Evolutionary conservation across 2,888 invertebrate genomes (phyloP).

Genomic region (Drosophila affinis): DNA sequence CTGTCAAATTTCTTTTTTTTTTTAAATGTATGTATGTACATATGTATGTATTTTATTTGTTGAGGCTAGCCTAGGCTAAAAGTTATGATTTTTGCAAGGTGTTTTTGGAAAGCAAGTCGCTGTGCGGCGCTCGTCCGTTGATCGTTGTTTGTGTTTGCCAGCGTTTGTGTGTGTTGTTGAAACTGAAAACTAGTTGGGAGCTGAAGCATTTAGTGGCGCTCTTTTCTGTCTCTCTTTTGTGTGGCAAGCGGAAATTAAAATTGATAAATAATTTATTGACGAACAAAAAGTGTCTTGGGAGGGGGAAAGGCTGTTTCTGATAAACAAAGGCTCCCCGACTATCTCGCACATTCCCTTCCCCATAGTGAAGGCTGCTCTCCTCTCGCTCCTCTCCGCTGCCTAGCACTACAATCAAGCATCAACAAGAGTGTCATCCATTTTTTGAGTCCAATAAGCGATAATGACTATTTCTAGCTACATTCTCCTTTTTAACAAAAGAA

Average conservation of each 20-base stretch:
- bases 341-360: neutral
- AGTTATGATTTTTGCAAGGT: too few species aligned
- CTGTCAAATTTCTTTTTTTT: too few species aligned
- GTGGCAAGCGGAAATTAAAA: slow-evolving; percentile 62
- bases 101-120: too few species aligned
- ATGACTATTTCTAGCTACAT: neutral
- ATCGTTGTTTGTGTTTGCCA: neutral
- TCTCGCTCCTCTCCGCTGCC: too few species aligned
- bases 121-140: too few species aligned
- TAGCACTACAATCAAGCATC: neutral
- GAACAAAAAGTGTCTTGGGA: slow-evolving; percentile 33
- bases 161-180: neutral
- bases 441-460: too few species aligned
- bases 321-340: neutral
- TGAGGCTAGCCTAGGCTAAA: too few species aligned
- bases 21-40: too few species aligned
- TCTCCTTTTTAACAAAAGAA: neutral
- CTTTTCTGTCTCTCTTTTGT: slow-evolving; percentile 26
- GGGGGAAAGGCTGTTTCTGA: neutral
- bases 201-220: slow-evolving; percentile 16
- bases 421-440: neutral
- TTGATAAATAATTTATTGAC: slow-evolving; percentile 63
- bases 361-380: neutral
- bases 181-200: slow-evolving; percentile 36
- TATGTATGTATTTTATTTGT: too few species aligned